Conservation (phyloP, 2,888 invertebrate genomes). For the Boloria euphrosyne region DNA sequence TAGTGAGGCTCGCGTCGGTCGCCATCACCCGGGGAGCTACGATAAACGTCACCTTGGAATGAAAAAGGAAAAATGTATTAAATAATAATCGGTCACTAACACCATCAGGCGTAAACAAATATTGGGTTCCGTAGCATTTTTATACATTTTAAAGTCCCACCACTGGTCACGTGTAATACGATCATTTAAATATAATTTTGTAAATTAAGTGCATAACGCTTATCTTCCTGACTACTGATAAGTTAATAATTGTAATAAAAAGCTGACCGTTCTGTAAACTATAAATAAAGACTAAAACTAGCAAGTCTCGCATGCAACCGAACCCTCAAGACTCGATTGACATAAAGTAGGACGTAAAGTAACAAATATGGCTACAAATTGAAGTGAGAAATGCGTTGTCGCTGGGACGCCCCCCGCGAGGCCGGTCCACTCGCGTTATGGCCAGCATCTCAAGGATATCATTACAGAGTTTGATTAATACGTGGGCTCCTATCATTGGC, state of each 20-base stretch:
- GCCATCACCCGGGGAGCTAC: constrained; percentile 72
- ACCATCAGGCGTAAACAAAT: constrained; percentile 22
- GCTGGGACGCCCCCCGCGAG: constrained; percentile 67
- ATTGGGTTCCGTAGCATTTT: constrained; percentile 24
- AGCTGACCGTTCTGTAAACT: too few species aligned
- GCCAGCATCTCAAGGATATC: constrained; percentile 51
- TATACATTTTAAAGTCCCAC: too few species aligned
- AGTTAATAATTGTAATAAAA: neutral
- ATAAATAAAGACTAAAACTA: neutral
- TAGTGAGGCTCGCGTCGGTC: constrained; percentile 59
- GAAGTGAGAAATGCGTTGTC: constrained; percentile 79
- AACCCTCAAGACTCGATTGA: constrained; percentile 20
- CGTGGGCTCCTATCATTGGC: constrained; percentile 59
- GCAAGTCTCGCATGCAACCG: neutral
- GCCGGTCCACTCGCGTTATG: constrained; percentile 45
- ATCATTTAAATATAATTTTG: neutral
- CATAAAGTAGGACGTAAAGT: constrained; percentile 71
- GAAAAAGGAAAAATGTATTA: constrained; percentile 69
- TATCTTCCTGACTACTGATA: neutral
- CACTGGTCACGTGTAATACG: too few species aligned
- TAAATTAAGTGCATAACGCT: constrained; percentile 1
- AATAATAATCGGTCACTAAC: constrained; percentile 52
- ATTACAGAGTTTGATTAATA: constrained; percentile 71
- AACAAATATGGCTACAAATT: constrained; percentile 74
- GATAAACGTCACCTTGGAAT: constrained; percentile 80